Percentiles rank a stretch among this genome's conserved stretches.
These are phyloP conservation scores for Eupithecia insigniata DNA, from an alignment of 2,888 invertebrate species.

Conservation along the genomic window DNA sequence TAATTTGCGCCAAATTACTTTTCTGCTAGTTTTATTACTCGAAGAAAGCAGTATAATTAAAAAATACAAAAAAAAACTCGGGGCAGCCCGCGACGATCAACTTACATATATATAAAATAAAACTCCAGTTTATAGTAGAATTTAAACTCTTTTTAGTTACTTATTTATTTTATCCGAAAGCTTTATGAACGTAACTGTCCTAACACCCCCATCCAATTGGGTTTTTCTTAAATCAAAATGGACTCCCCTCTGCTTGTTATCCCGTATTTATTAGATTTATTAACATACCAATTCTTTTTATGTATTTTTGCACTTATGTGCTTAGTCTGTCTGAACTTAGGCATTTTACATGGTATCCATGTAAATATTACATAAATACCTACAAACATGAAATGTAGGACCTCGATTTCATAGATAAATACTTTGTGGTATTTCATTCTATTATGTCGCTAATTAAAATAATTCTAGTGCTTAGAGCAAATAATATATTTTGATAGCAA, in stretches of 20 bases:
- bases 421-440: background rate
- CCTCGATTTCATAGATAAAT: background rate
- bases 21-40: too few relatives aligned
- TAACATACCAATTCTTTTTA: conserved; percentile 54
- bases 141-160: background rate
- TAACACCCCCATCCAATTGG: conserved; percentile 59
- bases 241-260: conserved; percentile 71
- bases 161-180: background rate
- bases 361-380: background rate
- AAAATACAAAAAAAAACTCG: too few relatives aligned
- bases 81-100: too few relatives aligned
- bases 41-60: too few relatives aligned
- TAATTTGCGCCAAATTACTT: too few relatives aligned
- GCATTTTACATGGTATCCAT: background rate
- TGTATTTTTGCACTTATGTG: conserved; percentile 28
- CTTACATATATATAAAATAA: background rate
- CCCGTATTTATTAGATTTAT: conserved; percentile 72
- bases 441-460: background rate
- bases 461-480: too few relatives aligned
- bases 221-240: conserved; percentile 72
- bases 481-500: background rate
- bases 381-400: background rate
- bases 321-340: background rate
- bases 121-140: background rate
- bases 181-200: conserved; percentile 50